Base-by-base conservation (phyloP, 2,797 vertebrate species). In the Sarcoramphus papa region DNA sequence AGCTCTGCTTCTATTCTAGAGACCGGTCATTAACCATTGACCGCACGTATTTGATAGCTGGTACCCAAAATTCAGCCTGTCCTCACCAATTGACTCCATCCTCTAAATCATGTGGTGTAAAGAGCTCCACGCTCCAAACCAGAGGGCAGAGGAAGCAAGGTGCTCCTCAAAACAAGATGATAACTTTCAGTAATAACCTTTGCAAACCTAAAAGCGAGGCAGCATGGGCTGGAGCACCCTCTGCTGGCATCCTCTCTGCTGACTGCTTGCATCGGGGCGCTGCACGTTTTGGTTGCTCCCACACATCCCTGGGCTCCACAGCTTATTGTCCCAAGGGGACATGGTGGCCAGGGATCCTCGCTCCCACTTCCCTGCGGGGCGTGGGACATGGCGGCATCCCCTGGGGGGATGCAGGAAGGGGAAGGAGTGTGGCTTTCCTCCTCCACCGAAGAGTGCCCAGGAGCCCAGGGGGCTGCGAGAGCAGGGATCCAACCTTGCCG, bases 171-270 rank as follows among this genome's bases (percentile, higher is more conserved):
- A 77, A 50, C 48, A 9, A 54, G 62, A 15, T 1, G 14, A 20
- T 15, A 50, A 43, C 15, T 81, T 75, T 13, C 59, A 68, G 6
- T 10, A 50, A 63, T 3, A 62, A 51, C 67, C 78, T 83, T 68
- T 5, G 8, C 41, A 65, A 81, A 40, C 28, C 8, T 7, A 8
- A 16, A 33, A 76, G 48, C 0, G 2, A 85, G 75, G 92, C 85
- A 67, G 57, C 51, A 5, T 15, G 85, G 88, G 79, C 83, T 95
- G 94, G 93, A 96, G 96, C 93, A 94, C 90, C 96, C 94, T 73
- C 96, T 95, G 89, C 91, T 88, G 93, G 93, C 88, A 95, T 75
- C 57, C 40, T 21, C 18, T 57, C 85, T 14, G 28, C 43, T 41
- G 74, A 8, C 43, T 33, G 68, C 53, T 18, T 74, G 47, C 12